Conservation (phyloP, 2,888 invertebrate genomes). For the Apotomis capreana region DNA sequence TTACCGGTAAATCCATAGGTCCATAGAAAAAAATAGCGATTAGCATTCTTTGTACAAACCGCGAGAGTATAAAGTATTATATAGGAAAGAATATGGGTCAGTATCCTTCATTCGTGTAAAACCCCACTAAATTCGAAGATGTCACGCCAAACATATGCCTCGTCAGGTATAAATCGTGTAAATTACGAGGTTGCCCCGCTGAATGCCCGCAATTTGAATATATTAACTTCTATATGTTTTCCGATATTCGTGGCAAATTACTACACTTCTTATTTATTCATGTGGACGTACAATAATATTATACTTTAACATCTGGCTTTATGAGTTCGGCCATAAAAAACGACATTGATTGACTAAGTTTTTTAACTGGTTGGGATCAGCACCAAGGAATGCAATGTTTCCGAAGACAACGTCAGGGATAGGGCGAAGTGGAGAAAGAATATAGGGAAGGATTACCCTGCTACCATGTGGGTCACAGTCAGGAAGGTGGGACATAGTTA, state of each 20-base stretch:
- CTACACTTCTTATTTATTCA: slow-evolving; percentile 50
- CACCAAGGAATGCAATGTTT: no score
- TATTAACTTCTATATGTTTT: slow-evolving; percentile 52
- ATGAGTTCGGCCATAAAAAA: slow-evolving; percentile 26
- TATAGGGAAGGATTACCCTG: no score
- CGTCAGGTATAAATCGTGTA: slow-evolving; percentile 47
- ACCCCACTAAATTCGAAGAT: slow-evolving; percentile 23
- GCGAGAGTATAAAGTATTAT: not conserved
- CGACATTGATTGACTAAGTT: not conserved
- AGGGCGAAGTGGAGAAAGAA: no score
- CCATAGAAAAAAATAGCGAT: no score
- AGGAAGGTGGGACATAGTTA: no score
- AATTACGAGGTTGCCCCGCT: slow-evolving; percentile 53
- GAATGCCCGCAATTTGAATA: slow-evolving; percentile 56
- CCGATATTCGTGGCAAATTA: slow-evolving; percentile 53
- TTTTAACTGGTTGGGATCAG: not conserved
- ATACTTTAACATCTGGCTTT: slow-evolving; percentile 10
- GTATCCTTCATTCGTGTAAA: slow-evolving; percentile 10
- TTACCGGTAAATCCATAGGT: no score
- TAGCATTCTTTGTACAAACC: no score
- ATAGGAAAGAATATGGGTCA: slow-evolving; percentile 22
- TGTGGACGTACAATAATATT: slow-evolving; percentile 43
- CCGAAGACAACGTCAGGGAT: no score
- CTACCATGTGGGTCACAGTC: no score
- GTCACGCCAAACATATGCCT: slow-evolving; percentile 31